phyloP scores from a whole-genome alignment of 2,888 invertebrate genomes.

The Melanargia galathea region DNA sequence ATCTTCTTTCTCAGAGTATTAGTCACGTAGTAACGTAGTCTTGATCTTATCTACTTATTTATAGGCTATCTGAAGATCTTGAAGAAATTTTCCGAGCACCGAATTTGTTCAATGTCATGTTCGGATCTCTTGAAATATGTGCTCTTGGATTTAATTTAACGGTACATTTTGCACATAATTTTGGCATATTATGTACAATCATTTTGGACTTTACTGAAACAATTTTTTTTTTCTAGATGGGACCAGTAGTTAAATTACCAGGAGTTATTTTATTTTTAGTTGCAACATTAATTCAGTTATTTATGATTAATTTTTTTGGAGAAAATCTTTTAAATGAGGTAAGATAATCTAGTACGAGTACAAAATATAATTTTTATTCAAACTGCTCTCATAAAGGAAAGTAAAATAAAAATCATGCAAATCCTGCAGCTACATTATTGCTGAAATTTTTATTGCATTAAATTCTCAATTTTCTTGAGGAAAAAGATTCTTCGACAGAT shows the following conservation, averaged over 20 bases:
- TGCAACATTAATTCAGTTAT: constrained; percentile 62
- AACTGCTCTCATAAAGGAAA: too few species aligned
- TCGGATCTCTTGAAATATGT: constrained; percentile 70
- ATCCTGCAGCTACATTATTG: too few species aligned
- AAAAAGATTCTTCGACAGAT: too few species aligned
- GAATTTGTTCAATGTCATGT: constrained; percentile 66
- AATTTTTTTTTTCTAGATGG: constrained; percentile 45
- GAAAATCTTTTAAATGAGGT: constrained; percentile 66
- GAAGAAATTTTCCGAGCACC: constrained; percentile 67
- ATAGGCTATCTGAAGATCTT: constrained; percentile 64
- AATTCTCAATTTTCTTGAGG: too few species aligned
- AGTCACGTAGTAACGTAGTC: too few species aligned
- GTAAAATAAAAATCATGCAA: too few species aligned
- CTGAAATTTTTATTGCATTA: too few species aligned
- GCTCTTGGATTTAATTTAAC: constrained; percentile 70
- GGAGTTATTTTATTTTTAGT: constrained; percentile 58
- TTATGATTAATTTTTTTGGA: constrained; percentile 68
- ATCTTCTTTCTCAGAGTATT: too few species aligned
- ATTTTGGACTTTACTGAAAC: too few species aligned
- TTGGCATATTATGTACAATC: too few species aligned
- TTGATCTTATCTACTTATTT: too few species aligned
- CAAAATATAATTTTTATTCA: too few species aligned
- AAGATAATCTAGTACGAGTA: constrained; percentile 27
- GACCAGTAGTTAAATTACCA: constrained; percentile 54
- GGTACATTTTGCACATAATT: constrained; percentile 51